Conservation (phyloP, 2,888 invertebrate genomes). For the Amiota minor region DNA sequence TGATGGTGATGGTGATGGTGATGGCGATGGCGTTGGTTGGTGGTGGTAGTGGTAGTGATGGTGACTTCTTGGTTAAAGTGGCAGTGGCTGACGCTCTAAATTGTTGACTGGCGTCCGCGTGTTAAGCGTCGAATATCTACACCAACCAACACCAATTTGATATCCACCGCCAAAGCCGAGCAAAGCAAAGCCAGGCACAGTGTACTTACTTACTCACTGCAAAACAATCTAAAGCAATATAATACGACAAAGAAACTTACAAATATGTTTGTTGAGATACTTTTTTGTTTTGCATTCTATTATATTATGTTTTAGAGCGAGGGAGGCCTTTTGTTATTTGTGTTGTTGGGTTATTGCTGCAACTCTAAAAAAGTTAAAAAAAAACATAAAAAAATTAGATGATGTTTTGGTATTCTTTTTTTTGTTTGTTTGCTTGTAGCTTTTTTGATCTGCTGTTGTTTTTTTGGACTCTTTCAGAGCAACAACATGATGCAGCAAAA, state of each 20-base stretch:
- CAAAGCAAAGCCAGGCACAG: conserved; percentile 17
- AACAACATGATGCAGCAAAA: neutral
- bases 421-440: conserved; percentile 29
- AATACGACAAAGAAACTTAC: conserved; percentile 11
- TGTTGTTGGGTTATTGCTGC: neutral
- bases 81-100: neutral
- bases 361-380: neutral
- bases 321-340: neutral
- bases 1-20: no score
- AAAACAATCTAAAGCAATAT: conserved; percentile 20
- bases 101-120: neutral
- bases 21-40: no score
- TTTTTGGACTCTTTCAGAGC: neutral
- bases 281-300: neutral
- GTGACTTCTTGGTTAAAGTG: conserved; percentile 34
- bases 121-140: conserved; percentile 9
- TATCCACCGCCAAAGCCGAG: neutral
- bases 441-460: conserved; percentile 18
- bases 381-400: neutral
- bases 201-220: conserved; percentile 34
- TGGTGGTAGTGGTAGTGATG: no score
- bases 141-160: conserved; percentile 9
- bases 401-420: conserved; percentile 22
- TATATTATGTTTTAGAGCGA: no score
- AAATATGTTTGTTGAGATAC: conserved; percentile 8